A percentile compares a stretch with the other conserved stretches of the same genome.
phyloP scores from a whole-genome alignment of 1,140 invertebrate species.

The Cydia strobilella region DNA sequence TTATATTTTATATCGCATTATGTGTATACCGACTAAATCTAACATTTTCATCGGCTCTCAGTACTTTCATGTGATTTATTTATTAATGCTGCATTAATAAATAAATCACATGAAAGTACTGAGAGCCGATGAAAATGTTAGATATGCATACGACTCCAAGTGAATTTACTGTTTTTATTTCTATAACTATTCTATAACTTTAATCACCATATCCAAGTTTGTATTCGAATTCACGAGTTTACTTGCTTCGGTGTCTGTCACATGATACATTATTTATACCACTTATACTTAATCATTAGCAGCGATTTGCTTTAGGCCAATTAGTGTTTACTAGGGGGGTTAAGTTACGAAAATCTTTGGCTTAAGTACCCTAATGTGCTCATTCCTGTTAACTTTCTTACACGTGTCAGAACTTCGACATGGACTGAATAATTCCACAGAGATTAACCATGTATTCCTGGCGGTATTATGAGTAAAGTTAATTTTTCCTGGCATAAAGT shows the following conservation, averaged over 20 bases:
- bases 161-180: not conserved
- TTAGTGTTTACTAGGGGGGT: not conserved
- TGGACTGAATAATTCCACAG: not conserved
- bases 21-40: too few relatives aligned
- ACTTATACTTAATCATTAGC: not conserved
- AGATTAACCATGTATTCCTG: not conserved
- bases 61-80: too few relatives aligned
- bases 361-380: too few relatives aligned
- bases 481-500: not conserved
- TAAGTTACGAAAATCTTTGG: not conserved
- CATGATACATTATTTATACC: slow-evolving; percentile 8
- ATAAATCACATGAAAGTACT: too few relatives aligned
- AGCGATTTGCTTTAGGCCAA: not conserved
- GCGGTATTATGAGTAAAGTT: too few relatives aligned
- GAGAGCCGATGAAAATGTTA: too few relatives aligned
- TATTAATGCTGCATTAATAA: too few relatives aligned
- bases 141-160: not conserved
- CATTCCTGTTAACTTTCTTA: too few relatives aligned
- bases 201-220: slow-evolving; percentile 24
- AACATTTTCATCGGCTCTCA: too few relatives aligned
- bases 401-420: not conserved
- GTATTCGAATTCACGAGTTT: not conserved
- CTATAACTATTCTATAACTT: not conserved
- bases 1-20: too few relatives aligned
- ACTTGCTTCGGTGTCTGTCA: not conserved